phyloP scores from a whole-genome alignment of 2,888 invertebrate species.

The Lasiommata megera region DNA sequence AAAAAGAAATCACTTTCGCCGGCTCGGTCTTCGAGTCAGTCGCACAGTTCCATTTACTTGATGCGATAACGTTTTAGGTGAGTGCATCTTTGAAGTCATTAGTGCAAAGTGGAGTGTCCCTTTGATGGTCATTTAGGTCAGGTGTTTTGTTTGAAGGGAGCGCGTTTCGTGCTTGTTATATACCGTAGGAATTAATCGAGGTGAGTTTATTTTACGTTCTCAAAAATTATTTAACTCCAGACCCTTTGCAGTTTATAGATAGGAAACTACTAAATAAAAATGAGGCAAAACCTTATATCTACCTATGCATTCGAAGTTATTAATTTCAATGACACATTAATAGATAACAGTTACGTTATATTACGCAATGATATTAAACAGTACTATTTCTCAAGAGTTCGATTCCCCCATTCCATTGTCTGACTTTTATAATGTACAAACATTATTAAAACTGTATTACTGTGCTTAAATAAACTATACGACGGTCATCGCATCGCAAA shows the following conservation, averaged over 20 bases:
- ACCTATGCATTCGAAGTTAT: neutral
- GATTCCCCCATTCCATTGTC: neutral
- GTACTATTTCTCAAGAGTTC: neutral
- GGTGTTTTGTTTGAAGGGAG: neutral
- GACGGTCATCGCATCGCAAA: neutral
- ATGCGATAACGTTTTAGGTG: constrained; percentile 80
- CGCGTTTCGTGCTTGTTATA: neutral
- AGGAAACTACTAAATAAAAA: too few relatives aligned
- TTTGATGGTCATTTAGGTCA: constrained; percentile 22
- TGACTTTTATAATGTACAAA: neutral
- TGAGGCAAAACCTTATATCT: too few relatives aligned
- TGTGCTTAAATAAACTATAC: neutral
- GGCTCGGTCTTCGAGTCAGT: constrained; percentile 53
- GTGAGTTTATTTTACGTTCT: neutral
- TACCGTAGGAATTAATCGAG: neutral
- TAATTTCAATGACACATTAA: neutral
- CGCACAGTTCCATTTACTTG: constrained; percentile 61
- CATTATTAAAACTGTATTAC: neutral
- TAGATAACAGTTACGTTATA: neutral
- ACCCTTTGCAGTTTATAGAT: too few relatives aligned
- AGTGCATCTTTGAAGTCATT: constrained; percentile 58
- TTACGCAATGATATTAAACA: neutral
- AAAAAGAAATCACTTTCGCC: constrained; percentile 69
- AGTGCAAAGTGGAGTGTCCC: constrained; percentile 51
- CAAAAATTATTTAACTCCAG: neutral